Conservation (phyloP, 30 jellyfish, hydroid and myxozoan genomes). For the Nemopilema nomurai region DNA sequence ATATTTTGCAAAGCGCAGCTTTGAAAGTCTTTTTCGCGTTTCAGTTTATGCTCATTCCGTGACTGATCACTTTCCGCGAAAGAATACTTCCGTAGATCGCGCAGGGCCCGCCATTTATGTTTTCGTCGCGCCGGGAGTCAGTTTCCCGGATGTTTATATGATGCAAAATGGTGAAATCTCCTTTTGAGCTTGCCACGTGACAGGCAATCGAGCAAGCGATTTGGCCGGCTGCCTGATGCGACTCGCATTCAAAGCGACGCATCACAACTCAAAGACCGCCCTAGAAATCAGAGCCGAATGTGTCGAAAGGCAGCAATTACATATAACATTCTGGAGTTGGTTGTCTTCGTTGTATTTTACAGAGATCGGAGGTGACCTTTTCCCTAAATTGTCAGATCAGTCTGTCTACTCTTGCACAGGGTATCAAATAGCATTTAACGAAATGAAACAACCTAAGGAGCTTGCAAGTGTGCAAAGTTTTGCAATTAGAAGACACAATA, state of each 20-base stretch:
- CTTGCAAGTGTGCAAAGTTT: too few species aligned
- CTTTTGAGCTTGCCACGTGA: neutral
- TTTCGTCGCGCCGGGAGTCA: conserved; percentile 1
- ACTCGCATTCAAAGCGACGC: neutral
- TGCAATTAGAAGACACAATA: too few species aligned
- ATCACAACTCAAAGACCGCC: too few species aligned
- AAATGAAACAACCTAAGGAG: too few species aligned
- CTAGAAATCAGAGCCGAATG: too few species aligned
- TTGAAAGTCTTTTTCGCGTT: neutral
- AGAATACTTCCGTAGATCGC: neutral
- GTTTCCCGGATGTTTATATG: conserved; percentile 65
- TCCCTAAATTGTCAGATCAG: too few species aligned
- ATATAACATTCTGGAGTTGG: too few species aligned
- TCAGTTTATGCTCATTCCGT: neutral
- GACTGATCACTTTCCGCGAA: conserved; percentile 13
- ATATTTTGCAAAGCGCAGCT: neutral
- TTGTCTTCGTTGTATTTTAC: too few species aligned
- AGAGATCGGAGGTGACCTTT: too few species aligned
- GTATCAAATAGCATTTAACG: too few species aligned
- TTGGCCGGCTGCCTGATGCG: neutral
- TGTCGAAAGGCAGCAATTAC: too few species aligned
- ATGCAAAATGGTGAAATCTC: conserved; percentile 57
- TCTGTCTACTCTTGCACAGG: too few species aligned
- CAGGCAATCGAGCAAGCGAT: neutral
- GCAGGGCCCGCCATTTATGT: conserved; percentile 57